Conservation (phyloP, 2,113 vertebrate genomes). For the Ailuropoda melanoleuca region DNA sequence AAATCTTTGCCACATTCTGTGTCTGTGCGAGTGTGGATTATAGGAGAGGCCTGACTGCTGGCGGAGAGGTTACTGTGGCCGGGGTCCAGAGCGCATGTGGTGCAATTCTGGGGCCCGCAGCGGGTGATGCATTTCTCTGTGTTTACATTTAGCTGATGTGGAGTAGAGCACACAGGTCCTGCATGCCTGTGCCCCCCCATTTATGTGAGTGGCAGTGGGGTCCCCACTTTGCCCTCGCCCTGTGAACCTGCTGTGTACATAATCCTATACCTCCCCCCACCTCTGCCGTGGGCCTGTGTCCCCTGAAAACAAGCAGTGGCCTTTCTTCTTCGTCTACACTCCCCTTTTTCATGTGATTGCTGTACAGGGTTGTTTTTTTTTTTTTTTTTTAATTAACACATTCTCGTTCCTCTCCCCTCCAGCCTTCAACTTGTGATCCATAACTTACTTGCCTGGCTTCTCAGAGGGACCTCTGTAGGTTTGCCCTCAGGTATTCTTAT, state of each 20-base stretch:
- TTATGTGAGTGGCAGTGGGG: neutral
- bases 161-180: neutral
- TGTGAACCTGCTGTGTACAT: neutral
- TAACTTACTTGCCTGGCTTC: slow-evolving; percentile 82
- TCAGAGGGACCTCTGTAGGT: slow-evolving; percentile 79
- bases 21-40: neutral
- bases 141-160: neutral
- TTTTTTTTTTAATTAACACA: neutral
- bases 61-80: neutral
- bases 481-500: slow-evolving; percentile 85
- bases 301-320: slow-evolving; percentile 37
- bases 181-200: neutral
- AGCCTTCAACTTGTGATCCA: neutral
- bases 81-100: neutral
- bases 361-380: slow-evolving; percentile 73
- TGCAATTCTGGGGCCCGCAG: neutral
- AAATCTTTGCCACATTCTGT: neutral
- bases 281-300: neutral
- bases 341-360: slow-evolving; percentile 46
- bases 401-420: neutral
- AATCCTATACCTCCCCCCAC: neutral
- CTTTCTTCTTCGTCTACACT: neutral
- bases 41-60: neutral
- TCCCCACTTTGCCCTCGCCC: neutral
- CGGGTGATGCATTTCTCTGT: neutral